These are phyloP conservation scores for Tyto alba DNA, from an alignment of 2,113 vertebrate genomes.

Conservation along the genomic window DNA sequence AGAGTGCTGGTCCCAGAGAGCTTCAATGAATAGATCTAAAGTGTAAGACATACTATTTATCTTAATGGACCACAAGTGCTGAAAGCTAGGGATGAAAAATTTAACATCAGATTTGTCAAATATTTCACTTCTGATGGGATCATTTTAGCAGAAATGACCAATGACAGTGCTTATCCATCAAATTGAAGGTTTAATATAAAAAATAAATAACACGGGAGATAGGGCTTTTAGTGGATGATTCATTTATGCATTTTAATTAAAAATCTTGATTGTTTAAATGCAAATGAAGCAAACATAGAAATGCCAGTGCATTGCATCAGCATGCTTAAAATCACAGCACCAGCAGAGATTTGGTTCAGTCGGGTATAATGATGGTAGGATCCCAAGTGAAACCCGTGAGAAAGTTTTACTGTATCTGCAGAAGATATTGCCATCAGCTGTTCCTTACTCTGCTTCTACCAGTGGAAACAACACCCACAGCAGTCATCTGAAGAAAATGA, in stretches of 20 bases:
- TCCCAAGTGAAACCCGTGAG: neutral
- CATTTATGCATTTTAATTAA: constrained; percentile 57
- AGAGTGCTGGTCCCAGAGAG: neutral
- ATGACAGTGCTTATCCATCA: constrained; percentile 56
- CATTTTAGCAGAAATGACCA: constrained; percentile 63
- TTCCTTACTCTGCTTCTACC: neutral
- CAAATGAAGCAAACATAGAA: constrained; percentile 26
- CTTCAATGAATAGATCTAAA: constrained; percentile 24
- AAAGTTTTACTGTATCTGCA: neutral
- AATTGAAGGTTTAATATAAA: constrained; percentile 52
- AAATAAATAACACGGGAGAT: constrained; percentile 50
- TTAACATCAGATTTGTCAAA: constrained; percentile 60
- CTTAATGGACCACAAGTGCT: constrained; percentile 29
- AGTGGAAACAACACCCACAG: neutral
- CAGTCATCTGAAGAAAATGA: neutral
- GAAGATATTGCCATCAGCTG: neutral
- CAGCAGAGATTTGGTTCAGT: neutral
- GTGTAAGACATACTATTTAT: constrained; percentile 8
- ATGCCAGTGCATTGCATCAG: neutral
- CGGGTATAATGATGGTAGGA: neutral
- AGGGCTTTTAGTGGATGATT: neutral
- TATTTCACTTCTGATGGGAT: constrained; percentile 56
- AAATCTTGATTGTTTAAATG: constrained; percentile 49
- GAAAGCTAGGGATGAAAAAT: constrained; percentile 53
- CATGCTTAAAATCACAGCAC: neutral